Percentiles rank a stretch among this genome's conserved stretches.
Evolutionary conservation across 2,113 vertebrate genomes (phyloP).

Genomic region (Cyprinus carpio): DNA sequence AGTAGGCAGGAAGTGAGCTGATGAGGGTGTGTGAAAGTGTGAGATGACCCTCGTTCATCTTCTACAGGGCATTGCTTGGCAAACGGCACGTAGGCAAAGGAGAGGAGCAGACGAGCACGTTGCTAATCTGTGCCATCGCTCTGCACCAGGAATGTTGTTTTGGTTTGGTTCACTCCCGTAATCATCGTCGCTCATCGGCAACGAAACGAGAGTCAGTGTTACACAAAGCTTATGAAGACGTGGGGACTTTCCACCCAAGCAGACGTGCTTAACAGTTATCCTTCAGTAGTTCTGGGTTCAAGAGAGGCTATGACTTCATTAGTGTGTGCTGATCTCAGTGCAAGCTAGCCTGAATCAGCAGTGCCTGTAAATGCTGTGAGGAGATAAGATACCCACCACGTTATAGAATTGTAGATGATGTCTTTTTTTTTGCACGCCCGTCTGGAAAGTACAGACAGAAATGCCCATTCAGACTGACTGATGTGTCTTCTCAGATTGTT

Average conservation of each 20-base stretch:
- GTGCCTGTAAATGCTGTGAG: not conserved
- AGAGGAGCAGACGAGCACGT: constrained; percentile 42
- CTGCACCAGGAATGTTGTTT: constrained; percentile 57
- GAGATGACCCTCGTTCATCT: constrained; percentile 33
- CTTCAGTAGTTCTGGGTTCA: constrained; percentile 24
- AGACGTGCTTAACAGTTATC: constrained; percentile 39
- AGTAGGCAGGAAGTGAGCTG: constrained; percentile 50
- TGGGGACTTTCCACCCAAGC: constrained; percentile 53
- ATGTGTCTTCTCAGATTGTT: not conserved
- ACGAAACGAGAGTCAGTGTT: constrained; percentile 32
- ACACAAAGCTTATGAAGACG: constrained; percentile 8
- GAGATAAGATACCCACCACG: not conserved
- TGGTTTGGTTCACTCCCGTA: constrained; percentile 50
- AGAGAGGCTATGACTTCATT: constrained; percentile 41
- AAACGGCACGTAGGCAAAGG: constrained; percentile 57
- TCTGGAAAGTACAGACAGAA: constrained; percentile 1
- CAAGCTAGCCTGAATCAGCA: constrained; percentile 28
- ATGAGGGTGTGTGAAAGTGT: constrained; percentile 54
- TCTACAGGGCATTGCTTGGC: constrained; percentile 40
- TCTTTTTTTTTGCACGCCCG: not conserved
- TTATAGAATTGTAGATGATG: constrained; percentile 1
- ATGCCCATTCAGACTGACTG: not conserved
- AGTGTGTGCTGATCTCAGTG: constrained; percentile 14
- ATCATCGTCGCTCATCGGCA: constrained; percentile 54
- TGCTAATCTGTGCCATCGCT: constrained; percentile 56